Evolutionary conservation across 2,888 invertebrate genomes (phyloP), one percentile per base, ranked within the genome.

Genomic region (Polydrusus tereticollis): DNA sequence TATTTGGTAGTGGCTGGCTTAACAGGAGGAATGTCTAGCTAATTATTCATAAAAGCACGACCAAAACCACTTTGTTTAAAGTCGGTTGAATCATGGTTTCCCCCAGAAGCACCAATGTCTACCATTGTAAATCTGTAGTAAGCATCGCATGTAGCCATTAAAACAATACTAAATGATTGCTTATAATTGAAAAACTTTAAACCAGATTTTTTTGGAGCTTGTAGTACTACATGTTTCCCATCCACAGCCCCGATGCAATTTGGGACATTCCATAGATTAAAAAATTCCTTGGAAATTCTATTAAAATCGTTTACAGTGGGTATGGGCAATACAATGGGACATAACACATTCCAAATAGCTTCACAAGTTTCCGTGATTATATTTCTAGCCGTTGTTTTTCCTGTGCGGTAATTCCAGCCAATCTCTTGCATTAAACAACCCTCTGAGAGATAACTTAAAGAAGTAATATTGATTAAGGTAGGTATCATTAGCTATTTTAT

Each of bases 161-260:
- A 80, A 16, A 73, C 69, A 3, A 76, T 58, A 45, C 72, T 62
- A 36, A 71, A 71, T 8, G 58, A 74, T 65, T 77, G 76, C 77
- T 83, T 81, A 74, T 82, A 81, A 74, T 82, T 82, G 70, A 76
- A 79, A 69, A 72, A 82, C 55, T 77, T 69, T 21, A 77, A 76
- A 18, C 81, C 80, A 47, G 76, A 74, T 36, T 80, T 72, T 20
- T 64, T 16, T n/a, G 16, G 82, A 80, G 12, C 73, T 64, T 14
- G n/a, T 36, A 52, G 10, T 18, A 23, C 20, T 10, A 60, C 26
- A 47, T 45, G 62, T 26, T 45, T 62, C 8, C n/a, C n/a, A n/a
- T n/a, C n/a, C n/a, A n/a, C n/a, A n/a, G n/a, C n/a, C n/a, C n/a
- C n/a, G n/a, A n/a, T 26, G n/a, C 43, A 23, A 21, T 29, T 23